Base-by-base conservation (phyloP, 2,888 invertebrate genomes). In the Habroteleia sp. region DNA sequence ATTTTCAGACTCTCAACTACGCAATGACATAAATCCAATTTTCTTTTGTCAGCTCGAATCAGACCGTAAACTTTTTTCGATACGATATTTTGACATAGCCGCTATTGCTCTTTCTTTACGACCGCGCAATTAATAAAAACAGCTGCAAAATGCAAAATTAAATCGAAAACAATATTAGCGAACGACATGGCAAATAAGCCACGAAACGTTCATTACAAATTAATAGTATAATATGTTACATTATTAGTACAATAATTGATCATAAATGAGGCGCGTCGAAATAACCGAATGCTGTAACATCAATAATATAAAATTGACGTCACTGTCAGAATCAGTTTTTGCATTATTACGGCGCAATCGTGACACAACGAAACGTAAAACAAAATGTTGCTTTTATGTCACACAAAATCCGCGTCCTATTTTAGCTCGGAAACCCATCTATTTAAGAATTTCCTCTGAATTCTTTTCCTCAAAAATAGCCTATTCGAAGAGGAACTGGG, bases 371-470 rank as follows among this genome's bases (percentile, higher is more conserved):
- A 20, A 23, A 48, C 29, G 29, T 37, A 46, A 66, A 54, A 68
- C 27, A 42, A 68, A 41, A 25, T 33, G 68, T 35, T 17, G 25
- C 48, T 48, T 58, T 41, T 48, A 17, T 48, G 41, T 56, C 25
- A 11, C n/a, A 37, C 29, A 46, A 65, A 56, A 31, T 23, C 7
- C 6, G 23, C 16, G 46, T 41, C 25, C 41, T 14, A 54, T 56
- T 72, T 72, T 39, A 39, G 13, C 46, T 27, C 11, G 17, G 46
- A 46, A 48, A 54, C 44, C 33, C 58, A 25, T 56, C 50, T 42
- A 14, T 58, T 52, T 58, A 58, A 60, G 58, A 73, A 37, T 65
- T 65, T 65, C 31, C 42, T 37, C 31, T 35, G 54, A 72, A 72
- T 46, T 63, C 20, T 48, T 63, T 46, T 31, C 17, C 39, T 27